Percentiles rank a stretch among this genome's conserved stretches.
Conservation (phyloP, 1,140 invertebrate species). For the Brachionus rotundiformis region DNA sequence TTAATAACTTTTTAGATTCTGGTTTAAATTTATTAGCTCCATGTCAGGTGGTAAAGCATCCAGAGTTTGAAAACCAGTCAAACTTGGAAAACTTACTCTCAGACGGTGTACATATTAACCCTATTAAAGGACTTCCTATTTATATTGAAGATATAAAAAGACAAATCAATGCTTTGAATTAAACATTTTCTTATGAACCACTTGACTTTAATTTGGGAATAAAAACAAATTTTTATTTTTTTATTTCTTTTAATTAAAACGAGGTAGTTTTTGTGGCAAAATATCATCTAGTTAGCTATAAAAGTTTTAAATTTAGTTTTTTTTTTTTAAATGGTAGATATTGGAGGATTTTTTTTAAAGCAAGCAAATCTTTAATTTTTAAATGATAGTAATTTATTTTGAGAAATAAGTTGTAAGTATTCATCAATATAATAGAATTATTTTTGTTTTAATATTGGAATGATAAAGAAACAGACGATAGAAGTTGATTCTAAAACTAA, state of each 20-base stretch:
- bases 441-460: no score
- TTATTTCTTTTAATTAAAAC: background rate
- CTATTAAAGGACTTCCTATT: background rate
- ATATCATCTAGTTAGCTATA: no score
- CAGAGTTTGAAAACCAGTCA: background rate
- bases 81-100: background rate
- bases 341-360: no score
- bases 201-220: background rate
- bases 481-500: no score
- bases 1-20: conserved; percentile 28
- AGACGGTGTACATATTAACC: conserved; percentile 17
- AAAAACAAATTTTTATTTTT: background rate
- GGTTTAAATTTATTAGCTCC: background rate
- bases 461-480: no score
- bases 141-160: conserved; percentile 18
- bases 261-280: background rate
- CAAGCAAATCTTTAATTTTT: no score
- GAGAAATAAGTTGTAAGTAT: no score
- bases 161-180: background rate
- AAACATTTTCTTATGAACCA: background rate
- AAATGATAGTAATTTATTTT: no score
- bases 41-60: conserved; percentile 14
- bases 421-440: no score
- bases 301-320: no score
- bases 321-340: no score